Evolutionary conservation across 2,888 invertebrate species (phyloP).

Genomic region (Dicyrtoma fusca): DNA sequence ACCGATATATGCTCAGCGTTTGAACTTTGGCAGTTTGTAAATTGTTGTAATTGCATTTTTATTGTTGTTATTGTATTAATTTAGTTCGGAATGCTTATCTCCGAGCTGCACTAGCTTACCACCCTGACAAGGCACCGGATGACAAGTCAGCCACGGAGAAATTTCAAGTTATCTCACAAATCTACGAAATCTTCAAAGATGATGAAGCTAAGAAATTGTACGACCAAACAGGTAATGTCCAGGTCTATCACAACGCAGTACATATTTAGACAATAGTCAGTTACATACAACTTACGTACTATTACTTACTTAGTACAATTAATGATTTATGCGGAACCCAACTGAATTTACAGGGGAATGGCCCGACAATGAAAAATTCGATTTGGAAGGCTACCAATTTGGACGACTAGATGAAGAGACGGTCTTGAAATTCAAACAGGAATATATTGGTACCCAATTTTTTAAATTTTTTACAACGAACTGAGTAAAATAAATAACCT

Average conservation of each 20-base stretch:
- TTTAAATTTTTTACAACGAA: background rate
- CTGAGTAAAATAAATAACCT: background rate
- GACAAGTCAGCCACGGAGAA: slow-evolving; percentile 49
- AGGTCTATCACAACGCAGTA: too few species aligned
- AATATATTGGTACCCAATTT: slow-evolving; percentile 40
- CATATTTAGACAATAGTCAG: too few species aligned
- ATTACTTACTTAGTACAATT: too few species aligned
- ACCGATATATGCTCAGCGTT: too few species aligned
- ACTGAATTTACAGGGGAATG: slow-evolving; percentile 45
- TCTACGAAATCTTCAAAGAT: slow-evolving; percentile 52
- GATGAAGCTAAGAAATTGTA: slow-evolving; percentile 50
- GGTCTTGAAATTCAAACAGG: slow-evolving; percentile 50
- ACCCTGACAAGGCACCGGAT: slow-evolving; percentile 51
- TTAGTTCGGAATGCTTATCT: slow-evolving; percentile 52
- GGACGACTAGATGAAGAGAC: slow-evolving; percentile 44
- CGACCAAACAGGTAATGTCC: slow-evolving; percentile 54
- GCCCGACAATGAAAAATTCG: slow-evolving; percentile 49
- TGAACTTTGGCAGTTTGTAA: too few species aligned
- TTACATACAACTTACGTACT: too few species aligned
- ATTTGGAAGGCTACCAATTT: slow-evolving; percentile 39
- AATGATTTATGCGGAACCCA: background rate
- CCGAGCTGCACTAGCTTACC: slow-evolving; percentile 48
- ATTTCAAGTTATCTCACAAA: slow-evolving; percentile 50
- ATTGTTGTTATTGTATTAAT: too few species aligned
- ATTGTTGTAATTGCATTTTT: too few species aligned